Percentiles rank a stretch among this genome's conserved stretches.
Conservation (phyloP, 2,113 vertebrate species). For the Ctenomys sociabilis region DNA sequence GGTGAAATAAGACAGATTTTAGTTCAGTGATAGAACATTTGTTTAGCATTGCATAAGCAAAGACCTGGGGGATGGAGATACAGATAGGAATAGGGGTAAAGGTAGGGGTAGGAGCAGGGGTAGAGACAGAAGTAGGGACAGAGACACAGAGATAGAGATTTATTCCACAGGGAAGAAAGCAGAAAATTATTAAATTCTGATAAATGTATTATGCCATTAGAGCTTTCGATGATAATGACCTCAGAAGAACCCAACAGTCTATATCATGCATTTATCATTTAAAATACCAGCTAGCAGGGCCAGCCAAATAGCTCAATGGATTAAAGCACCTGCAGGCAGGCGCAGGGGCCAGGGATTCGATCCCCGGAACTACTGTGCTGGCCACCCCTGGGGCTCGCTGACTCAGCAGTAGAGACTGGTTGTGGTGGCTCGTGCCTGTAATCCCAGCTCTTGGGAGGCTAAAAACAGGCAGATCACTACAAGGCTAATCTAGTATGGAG, state of each 20-base stretch:
- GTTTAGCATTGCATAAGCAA: not conserved
- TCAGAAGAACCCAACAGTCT: slow-evolving; percentile 33
- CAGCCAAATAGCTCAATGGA: too few species aligned
- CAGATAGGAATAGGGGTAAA: not conserved
- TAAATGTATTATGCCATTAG: not conserved
- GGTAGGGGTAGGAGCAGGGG: not conserved
- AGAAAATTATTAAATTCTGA: slow-evolving; percentile 1
- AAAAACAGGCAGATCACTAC: too few species aligned
- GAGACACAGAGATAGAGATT: too few species aligned
- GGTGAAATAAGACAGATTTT: not conserved
- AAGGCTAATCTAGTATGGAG: too few species aligned
- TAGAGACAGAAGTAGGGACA: too few species aligned
- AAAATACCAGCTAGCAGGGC: not conserved
- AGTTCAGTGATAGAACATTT: not conserved
- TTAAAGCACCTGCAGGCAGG: too few species aligned
- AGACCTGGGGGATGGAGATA: not conserved
- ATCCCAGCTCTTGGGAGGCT: too few species aligned
- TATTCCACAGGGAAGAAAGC: not conserved
- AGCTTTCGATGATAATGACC: not conserved
- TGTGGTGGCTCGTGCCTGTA: too few species aligned
- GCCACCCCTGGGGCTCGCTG: too few species aligned
- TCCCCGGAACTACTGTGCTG: too few species aligned
- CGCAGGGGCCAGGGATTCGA: too few species aligned
- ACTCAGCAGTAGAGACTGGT: too few species aligned
- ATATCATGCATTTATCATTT: not conserved